Conservation (phyloP, 2,797 vertebrate species). For the Apogon talboti region DNA sequence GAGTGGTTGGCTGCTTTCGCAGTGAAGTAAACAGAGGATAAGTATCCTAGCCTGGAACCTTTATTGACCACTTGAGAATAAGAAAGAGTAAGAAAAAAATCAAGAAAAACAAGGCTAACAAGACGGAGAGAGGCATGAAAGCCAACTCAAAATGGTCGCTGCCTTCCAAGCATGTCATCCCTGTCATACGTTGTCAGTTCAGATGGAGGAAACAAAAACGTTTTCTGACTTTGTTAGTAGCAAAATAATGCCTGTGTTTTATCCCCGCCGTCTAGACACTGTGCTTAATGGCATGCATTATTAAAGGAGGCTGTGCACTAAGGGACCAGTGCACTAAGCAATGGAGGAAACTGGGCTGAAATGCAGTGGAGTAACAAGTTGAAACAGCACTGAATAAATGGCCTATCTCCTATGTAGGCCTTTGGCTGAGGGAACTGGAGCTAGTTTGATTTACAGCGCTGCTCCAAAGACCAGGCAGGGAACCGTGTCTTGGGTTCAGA, state of each 20-base stretch:
- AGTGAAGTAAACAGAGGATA: constrained; percentile 6
- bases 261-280: constrained; percentile 45
- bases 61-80: constrained; percentile 23
- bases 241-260: constrained; percentile 25
- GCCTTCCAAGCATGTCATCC: constrained; percentile 2
- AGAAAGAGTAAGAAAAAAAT: constrained; percentile 9
- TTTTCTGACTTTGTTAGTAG: constrained; percentile 9
- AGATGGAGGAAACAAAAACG: constrained; percentile 3
- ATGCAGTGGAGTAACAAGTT: constrained; percentile 58
- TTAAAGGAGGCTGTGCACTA: constrained; percentile 45
- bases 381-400: constrained; percentile 56
- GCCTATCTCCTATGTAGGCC: constrained; percentile 42
- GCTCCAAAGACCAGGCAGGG: constrained; percentile 61
- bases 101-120: constrained; percentile 11
- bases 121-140: constrained; percentile 22
- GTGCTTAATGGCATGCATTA: constrained; percentile 54
- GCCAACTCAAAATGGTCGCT: constrained; percentile 6
- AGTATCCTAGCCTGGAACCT: constrained; percentile 28
- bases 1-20: constrained; percentile 19
- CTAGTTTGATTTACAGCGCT: constrained; percentile 64
- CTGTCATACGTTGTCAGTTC: constrained; percentile 25
- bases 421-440: constrained; percentile 58
- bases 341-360: constrained; percentile 48
- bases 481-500: constrained; percentile 55
- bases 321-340: constrained; percentile 32